Percentiles rank a stretch among this genome's conserved stretches.
These are phyloP conservation scores for Phthorimaea operculella DNA, from an alignment of 1,140 invertebrate species.

Conservation along the genomic window DNA sequence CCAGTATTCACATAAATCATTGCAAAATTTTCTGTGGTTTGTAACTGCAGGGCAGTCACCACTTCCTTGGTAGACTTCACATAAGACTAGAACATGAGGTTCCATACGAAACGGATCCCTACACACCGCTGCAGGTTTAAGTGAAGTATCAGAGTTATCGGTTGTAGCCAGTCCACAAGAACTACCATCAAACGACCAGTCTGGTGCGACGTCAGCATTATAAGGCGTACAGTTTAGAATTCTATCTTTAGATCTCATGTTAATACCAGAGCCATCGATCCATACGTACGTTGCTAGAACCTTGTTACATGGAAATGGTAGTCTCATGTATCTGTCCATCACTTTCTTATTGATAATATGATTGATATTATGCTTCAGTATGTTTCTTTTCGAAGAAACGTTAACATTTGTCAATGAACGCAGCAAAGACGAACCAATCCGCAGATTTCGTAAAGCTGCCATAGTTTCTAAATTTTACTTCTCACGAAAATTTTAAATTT, in stretches of 20 bases:
- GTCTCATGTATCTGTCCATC: slow-evolving; percentile 61
- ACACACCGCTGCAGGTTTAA: slow-evolving; percentile 90
- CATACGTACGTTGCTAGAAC: slow-evolving; percentile 86
- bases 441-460: too few relatives aligned
- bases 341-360: slow-evolving; percentile 55
- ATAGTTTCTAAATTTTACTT: too few relatives aligned
- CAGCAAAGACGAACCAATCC: too few relatives aligned
- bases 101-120: slow-evolving; percentile 92
- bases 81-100: slow-evolving; percentile 91
- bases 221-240: slow-evolving; percentile 78
- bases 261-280: slow-evolving; percentile 92
- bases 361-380: slow-evolving; percentile 48
- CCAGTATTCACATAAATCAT: slow-evolving; percentile 79
- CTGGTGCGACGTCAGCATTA: slow-evolving; percentile 79
- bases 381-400: slow-evolving; percentile 26
- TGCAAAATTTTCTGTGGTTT: slow-evolving; percentile 82
- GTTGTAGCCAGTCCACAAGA: slow-evolving; percentile 83
- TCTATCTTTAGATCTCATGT: slow-evolving; percentile 83
- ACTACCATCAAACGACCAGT: slow-evolving; percentile 97
- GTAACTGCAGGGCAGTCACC: slow-evolving; percentile 56
- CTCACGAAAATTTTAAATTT: too few relatives aligned
- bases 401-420: background rate
- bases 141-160: slow-evolving; percentile 86
- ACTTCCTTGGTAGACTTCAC: slow-evolving; percentile 68
- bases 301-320: slow-evolving; percentile 77